Base-by-base conservation (phyloP, 23 tunicate genomes). In the Styela clava region DNA sequence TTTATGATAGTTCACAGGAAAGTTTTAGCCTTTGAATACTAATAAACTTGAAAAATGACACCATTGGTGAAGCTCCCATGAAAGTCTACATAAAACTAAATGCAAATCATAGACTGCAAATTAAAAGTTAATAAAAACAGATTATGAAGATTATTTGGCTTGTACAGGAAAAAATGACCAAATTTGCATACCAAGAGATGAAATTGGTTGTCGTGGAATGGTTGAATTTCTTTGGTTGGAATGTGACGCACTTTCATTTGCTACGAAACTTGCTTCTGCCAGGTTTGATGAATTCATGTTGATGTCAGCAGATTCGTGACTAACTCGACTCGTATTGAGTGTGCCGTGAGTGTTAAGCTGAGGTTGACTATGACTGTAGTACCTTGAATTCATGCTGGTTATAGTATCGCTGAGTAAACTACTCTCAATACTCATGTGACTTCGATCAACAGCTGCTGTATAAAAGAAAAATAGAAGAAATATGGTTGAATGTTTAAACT, bases 351-450 rank as follows among this genome's bases (percentile, higher is more conserved):
- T 33, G 78, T 34, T 72, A 12, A 34, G 52, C 26, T 72, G 52
- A 24, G 37, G 37, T 0, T 34, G 78, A 72, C 52, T 32, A 12
- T 72, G 78, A 0, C 51, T 31, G 16, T 34, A 36, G 0, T 72
- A 33, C 0, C 32, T 23, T n/a, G 37, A 31, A 34, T 29, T 67
- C 22, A 16, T 27, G 16, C 31, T 18, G 16, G 16, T 27, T 22
- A 24, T n/a, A 18, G 71, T 67, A 25, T 67, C 71, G 71, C 31
- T 67, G 31, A 83, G 56, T 76, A 82, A 34, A 69, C 85, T 82
- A 65, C 85, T 82, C 69, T 82, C 85, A 7, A 82, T 69, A 26
- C 78, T 69, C 68, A 82, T 82, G 68, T 63, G 61, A 68, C 85
- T 82, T 69, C 85, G 78, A 35, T 52, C 34, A 35, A 79, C 70